A percentile compares a stretch with the other conserved stretches of the same genome.
Evolutionary conservation across 2,113 vertebrate genomes (phyloP).

Genomic region (Salvator merianae): DNA sequence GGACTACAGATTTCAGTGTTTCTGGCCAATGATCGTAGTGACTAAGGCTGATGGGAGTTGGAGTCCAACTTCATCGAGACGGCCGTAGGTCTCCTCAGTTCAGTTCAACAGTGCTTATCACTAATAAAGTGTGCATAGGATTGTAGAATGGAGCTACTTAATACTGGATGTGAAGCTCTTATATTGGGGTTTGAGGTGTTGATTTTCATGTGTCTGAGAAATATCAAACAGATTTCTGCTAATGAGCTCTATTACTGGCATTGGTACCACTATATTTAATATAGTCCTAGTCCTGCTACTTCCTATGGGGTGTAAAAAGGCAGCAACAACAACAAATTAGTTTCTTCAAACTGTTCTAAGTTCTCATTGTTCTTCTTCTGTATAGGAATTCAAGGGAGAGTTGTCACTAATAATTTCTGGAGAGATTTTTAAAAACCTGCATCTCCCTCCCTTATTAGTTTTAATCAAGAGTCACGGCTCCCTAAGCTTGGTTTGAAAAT

Average conservation of each 20-base stretch:
- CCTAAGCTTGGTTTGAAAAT: slow-evolving; percentile 73
- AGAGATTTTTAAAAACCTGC: slow-evolving; percentile 69
- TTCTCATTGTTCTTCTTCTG: slow-evolving; percentile 29
- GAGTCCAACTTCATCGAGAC: too few species aligned
- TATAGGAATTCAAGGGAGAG: slow-evolving; percentile 43
- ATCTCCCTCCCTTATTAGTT: slow-evolving; percentile 69
- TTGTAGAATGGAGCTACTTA: background rate
- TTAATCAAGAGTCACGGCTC: slow-evolving; percentile 75
- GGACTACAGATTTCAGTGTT: too few species aligned
- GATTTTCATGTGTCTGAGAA: background rate
- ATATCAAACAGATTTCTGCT: background rate
- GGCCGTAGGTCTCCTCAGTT: too few species aligned
- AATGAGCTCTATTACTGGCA: background rate
- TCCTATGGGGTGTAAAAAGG: background rate
- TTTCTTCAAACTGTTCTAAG: background rate
- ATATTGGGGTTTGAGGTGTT: background rate
- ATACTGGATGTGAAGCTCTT: background rate
- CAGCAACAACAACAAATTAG: background rate
- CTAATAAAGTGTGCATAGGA: background rate
- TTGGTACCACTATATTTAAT: background rate
- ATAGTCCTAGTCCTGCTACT: background rate
- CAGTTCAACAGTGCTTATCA: background rate
- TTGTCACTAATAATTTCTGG: slow-evolving; percentile 70
- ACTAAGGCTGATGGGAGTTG: too few species aligned
- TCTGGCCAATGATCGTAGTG: too few species aligned